Percentiles rank a stretch among this genome's conserved stretches.
Conservation (phyloP, 2,797 vertebrate species). For the Geotria australis region DNA sequence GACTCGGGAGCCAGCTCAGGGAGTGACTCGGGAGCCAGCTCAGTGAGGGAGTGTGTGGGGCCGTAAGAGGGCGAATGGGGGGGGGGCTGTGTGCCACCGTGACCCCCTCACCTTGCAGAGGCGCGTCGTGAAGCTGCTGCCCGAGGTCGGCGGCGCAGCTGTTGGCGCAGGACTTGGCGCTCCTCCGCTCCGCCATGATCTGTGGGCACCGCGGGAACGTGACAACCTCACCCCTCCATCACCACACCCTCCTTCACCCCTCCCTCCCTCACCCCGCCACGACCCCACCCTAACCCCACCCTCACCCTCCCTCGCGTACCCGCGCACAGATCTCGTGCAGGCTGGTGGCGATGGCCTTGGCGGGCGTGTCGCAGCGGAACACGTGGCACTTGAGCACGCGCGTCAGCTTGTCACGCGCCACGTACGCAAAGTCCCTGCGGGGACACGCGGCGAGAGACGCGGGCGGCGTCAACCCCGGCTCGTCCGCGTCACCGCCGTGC, state of each 20-base stretch:
- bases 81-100: too few species aligned
- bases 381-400: slow-evolving; percentile 94
- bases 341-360: slow-evolving; percentile 79
- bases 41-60: too few species aligned
- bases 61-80: too few species aligned
- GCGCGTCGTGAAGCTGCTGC: slow-evolving; percentile 37
- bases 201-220: slow-evolving; percentile 6
- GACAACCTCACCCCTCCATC: too few species aligned
- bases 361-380: slow-evolving; percentile 91
- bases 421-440: slow-evolving; percentile 78
- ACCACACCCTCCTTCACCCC: too few species aligned
- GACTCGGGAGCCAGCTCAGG: too few species aligned
- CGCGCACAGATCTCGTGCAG: slow-evolving; percentile 94
- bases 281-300: neutral
- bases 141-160: slow-evolving; percentile 35
- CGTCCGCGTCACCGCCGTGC: too few species aligned
- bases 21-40: too few species aligned
- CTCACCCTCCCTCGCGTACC: slow-evolving; percentile 19
- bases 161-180: slow-evolving; percentile 57
- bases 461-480: too few species aligned
- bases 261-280: too few species aligned
- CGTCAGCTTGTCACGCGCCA: slow-evolving; percentile 87
- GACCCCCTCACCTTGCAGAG: slow-evolving; percentile 47
- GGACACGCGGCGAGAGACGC: slow-evolving; percentile 2
- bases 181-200: slow-evolving; percentile 98